Evolutionary conservation across 2,888 invertebrate species (phyloP), one percentile per base, ranked within the genome.

Genomic region (Drosophila lutescens): DNA sequence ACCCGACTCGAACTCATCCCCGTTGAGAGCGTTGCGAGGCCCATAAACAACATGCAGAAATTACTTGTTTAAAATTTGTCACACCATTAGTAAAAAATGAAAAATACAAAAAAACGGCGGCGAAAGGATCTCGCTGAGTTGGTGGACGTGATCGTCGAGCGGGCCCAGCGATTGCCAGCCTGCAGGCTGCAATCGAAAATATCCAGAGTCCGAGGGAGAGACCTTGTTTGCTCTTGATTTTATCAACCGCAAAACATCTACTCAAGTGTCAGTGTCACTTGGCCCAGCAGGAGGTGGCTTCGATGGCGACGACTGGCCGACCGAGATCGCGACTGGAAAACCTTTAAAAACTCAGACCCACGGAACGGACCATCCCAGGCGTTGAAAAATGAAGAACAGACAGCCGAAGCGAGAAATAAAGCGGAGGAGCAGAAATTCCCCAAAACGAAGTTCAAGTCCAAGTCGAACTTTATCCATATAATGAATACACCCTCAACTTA

Each of bases 401-500:
- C 76, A 67, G 62, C 40, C 67, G 74, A 77, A 71, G 69, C 86
- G 80, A 65, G 67, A 59, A 56, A 63, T 38, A 66, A 56, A 63
- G 62, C 63, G 57, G 53, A 63, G 54, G 53, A 59, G 54, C 59
- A 46, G 46, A 68, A 77, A 67, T 50, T 72, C 78, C 76, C 81
- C 79, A 84, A 86, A 76, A 72, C 73, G 67, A 66, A 66, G 54
- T 66, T 55, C 50, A 41, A 53, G 57, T 70, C 58, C 46, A 55
- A 60, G 53, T 76, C 88, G 82, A 82, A 75, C 81, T 82, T 82
- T 82, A 87, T 87, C 81, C 79, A 77, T 75, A 89, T 90, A 88
- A 89, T 88, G 89, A 90, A 89, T 88, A 88, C 90, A 89, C 89
- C 89, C 89, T 89, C 89, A 89, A 90, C 89, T 89, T 90, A 90